Evolutionary conservation across 2,888 invertebrate genomes (phyloP).

Genomic region (Acanthopleura granulata): DNA sequence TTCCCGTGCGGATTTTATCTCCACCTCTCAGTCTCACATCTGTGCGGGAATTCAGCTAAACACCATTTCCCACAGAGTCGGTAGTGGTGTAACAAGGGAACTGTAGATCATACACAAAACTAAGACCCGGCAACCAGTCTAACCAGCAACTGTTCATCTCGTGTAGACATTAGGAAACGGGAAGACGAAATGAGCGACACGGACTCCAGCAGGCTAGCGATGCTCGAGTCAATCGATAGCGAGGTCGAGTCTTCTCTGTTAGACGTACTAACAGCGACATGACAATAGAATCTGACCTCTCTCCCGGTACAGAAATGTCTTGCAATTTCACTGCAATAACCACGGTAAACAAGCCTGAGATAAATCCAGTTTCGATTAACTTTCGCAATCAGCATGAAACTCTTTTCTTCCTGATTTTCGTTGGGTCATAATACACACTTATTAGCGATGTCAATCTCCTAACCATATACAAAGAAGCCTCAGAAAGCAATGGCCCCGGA

Average conservation of each 20-base stretch:
- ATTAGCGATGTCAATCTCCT: no score
- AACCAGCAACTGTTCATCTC: background rate
- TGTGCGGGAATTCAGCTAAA: no score
- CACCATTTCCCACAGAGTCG: no score
- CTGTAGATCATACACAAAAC: no score
- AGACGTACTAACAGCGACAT: background rate
- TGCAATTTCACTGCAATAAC: background rate
- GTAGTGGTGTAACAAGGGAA: no score
- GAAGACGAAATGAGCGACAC: background rate
- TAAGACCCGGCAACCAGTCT: background rate
- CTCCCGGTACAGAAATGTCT: background rate
- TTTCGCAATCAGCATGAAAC: no score
- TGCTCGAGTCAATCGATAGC: background rate
- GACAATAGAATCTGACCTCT: background rate
- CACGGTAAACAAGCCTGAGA: background rate
- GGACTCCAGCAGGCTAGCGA: background rate
- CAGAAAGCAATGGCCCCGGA: no score
- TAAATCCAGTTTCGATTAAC: no score
- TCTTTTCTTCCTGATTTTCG: no score
- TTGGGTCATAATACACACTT: no score
- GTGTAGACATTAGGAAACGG: conserved; percentile 1
- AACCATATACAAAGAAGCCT: no score
- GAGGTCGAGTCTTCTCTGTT: background rate
- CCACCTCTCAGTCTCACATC: no score
- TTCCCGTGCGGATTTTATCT: background rate